A percentile compares a stretch with the other conserved stretches of the same genome.
phyloP scores from a whole-genome alignment of 2,113 vertebrate genomes.

The Catharus fuscescens region DNA sequence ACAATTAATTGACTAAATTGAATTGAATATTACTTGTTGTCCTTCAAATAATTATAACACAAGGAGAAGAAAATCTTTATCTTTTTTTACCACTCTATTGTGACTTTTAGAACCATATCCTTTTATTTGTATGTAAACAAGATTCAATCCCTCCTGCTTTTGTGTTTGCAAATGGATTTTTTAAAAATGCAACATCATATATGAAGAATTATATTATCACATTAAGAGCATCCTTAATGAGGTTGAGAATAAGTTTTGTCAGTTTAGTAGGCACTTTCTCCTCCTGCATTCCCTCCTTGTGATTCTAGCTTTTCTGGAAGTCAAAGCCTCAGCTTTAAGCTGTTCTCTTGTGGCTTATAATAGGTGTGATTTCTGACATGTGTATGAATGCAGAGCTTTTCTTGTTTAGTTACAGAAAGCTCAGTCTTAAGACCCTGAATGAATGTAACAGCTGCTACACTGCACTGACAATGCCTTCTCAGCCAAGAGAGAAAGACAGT shows the following conservation, averaged over 20 bases:
- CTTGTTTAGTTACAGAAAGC: background rate
- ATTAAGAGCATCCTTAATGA: background rate
- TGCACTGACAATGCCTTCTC: background rate
- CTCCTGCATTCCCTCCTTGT: background rate
- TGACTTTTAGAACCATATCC: background rate
- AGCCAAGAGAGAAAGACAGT: background rate
- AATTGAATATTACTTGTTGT: background rate
- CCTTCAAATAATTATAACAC: background rate
- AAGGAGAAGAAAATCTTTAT: background rate
- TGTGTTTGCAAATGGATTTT: background rate
- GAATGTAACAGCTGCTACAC: background rate
- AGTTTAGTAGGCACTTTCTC: background rate
- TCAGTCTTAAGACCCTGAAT: background rate
- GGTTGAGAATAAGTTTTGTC: background rate
- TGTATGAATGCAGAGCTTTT: background rate
- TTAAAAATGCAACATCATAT: background rate
- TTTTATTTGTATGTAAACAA: background rate
- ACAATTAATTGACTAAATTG: background rate
- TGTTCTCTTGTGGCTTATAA: background rate
- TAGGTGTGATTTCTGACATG: background rate
- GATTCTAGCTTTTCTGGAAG: background rate
- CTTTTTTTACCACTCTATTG: background rate
- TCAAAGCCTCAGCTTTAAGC: background rate
- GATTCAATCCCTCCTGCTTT: background rate
- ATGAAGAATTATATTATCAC: background rate